phyloP scores from a whole-genome alignment of 92 coral and sea anemone genomes.

The Meandrina meandrites region DNA sequence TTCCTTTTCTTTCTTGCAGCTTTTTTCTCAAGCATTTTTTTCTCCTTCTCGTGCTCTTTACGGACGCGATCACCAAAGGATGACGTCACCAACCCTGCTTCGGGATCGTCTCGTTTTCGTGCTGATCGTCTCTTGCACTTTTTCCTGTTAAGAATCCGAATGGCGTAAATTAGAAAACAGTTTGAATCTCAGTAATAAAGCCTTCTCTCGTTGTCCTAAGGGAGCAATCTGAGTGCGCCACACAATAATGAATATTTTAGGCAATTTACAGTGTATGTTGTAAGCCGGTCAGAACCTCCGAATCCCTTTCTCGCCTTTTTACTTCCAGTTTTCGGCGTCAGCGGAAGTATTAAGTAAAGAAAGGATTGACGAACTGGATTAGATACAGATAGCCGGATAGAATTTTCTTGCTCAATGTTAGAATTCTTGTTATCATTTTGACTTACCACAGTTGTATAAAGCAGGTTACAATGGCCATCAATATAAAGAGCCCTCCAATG shows the following conservation, averaged over 20 bases:
- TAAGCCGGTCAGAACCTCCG: not conserved
- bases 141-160: not conserved
- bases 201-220: no score
- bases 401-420: no score
- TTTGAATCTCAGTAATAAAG: no score
- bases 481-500: conserved; percentile 8
- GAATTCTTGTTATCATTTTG: no score
- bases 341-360: no score
- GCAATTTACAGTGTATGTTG: no score
- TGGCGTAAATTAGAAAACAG: not conserved
- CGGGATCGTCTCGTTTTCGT: not conserved
- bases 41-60: not conserved
- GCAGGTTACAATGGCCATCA: not conserved
- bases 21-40: conserved; percentile 3
- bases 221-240: no score
- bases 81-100: conserved; percentile 1
- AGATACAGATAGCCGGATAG: no score
- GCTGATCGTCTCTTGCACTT: conserved; percentile 2
- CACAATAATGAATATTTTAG: no score
- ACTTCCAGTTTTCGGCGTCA: not conserved
- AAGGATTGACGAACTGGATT: no score
- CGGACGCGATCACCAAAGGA: not conserved
- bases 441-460: conserved; percentile 15
- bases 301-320: not conserved
- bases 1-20: not conserved